These are phyloP conservation scores for Garra rufa DNA, from an alignment of 2,113 vertebrate species.

Conservation along the genomic window DNA sequence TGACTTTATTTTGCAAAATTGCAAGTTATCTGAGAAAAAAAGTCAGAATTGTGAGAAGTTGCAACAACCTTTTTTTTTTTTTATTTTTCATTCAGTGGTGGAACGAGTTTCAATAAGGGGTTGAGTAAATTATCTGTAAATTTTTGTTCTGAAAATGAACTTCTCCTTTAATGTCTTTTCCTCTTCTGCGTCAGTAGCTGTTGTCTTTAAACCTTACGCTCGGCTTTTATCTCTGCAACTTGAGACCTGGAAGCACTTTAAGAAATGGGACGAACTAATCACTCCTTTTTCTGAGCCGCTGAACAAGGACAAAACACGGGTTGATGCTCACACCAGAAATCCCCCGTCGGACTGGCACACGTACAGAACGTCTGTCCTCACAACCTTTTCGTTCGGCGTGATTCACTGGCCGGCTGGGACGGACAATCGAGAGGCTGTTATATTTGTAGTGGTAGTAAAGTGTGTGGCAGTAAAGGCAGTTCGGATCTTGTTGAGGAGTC, in stretches of 20 bases:
- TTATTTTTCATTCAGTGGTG: no score
- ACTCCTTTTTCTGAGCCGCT: conserved; percentile 72
- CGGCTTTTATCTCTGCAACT: conserved; percentile 74
- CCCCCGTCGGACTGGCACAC: conserved; percentile 62
- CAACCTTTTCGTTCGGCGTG: conserved; percentile 67
- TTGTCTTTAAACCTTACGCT: conserved; percentile 58
- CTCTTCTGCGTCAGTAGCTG: conserved; percentile 61
- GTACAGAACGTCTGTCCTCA: conserved; percentile 62
- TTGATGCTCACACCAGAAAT: conserved; percentile 64
- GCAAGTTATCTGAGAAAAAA: no score
- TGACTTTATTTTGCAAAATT: no score
- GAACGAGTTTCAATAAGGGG: no score
- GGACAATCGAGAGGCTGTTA: conserved; percentile 21
- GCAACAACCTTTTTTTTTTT: no score
- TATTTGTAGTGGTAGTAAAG: not conserved
- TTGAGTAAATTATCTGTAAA: no score
- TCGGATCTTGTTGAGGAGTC: not conserved
- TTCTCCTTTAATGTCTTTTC: conserved; percentile 50
- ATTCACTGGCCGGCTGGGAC: conserved; percentile 60
- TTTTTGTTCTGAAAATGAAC: no score
- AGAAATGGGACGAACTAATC: conserved; percentile 73
- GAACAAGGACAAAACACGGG: conserved; percentile 69
- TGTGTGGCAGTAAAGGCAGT: not conserved
- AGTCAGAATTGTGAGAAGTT: no score
- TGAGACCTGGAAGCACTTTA: conserved; percentile 69